Percentiles rank a stretch among this genome's conserved stretches.
Evolutionary conservation across 2,113 vertebrate species (phyloP).

Genomic region (Calyptommatus sinebrachiatus): DNA sequence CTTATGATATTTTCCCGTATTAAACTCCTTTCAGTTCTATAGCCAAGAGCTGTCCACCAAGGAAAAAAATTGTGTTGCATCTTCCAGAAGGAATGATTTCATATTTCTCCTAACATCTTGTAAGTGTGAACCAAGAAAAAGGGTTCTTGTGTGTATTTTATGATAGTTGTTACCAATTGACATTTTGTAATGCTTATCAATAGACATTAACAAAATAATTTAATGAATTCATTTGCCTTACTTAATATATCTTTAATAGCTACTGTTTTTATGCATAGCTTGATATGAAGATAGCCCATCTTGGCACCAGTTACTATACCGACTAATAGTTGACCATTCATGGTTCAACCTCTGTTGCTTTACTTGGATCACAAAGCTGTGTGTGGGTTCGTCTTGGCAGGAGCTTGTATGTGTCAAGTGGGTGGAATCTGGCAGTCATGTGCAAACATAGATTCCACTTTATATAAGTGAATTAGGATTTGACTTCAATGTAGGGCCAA

Average conservation of each 20-base stretch:
- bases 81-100: conserved; percentile 76
- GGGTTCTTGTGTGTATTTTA: conserved; percentile 47
- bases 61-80: conserved; percentile 57
- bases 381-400: not conserved
- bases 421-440: not conserved
- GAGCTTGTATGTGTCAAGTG: not conserved
- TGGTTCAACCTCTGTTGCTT: not conserved
- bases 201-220: conserved; percentile 22
- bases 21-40: conserved; percentile 73
- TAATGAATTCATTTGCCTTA: conserved; percentile 32
- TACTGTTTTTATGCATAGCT: not conserved
- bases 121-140: conserved; percentile 63
- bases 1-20: conserved; percentile 73
- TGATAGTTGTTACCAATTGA: conserved; percentile 30
- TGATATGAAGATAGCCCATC: not conserved
- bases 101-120: conserved; percentile 70
- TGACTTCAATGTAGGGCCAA: not conserved
- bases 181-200: conserved; percentile 8
- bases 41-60: conserved; percentile 75
- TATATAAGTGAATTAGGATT: not conserved
- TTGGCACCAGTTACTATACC: not conserved
- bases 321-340: not conserved
- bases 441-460: rapidly evolving
- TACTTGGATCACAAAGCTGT: not conserved
- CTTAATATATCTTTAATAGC: not conserved